A percentile compares a stretch with the other conserved stretches of the same genome.
These are phyloP conservation scores for Mizuhopecten yessoensis DNA, from an alignment of 1,140 invertebrate genomes.

Conservation along the genomic window DNA sequence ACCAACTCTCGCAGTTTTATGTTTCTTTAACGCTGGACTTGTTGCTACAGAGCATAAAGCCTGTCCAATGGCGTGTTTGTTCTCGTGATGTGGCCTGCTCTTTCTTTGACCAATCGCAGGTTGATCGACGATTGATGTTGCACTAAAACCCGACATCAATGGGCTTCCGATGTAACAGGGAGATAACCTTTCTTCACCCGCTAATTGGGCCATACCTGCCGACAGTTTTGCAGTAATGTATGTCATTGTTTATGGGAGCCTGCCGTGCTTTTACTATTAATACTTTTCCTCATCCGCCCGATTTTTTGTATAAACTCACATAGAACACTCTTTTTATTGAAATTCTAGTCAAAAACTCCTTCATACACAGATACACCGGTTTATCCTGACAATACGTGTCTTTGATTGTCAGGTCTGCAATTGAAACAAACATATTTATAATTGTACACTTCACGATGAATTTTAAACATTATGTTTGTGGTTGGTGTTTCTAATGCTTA, in stretches of 20 bases:
- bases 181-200: background rate
- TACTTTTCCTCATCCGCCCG: background rate
- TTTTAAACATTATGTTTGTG: too few relatives aligned
- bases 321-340: too few relatives aligned
- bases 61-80: background rate
- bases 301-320: background rate
- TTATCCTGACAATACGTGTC: too few relatives aligned
- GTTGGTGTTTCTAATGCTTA: too few relatives aligned
- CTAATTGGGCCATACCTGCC: background rate
- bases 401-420: too few relatives aligned
- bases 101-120: background rate
- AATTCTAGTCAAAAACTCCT: too few relatives aligned
- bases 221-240: constrained; percentile 22
- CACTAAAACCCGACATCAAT: background rate
- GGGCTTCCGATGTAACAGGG: background rate
- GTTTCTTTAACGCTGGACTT: background rate
- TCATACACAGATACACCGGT: too few relatives aligned
- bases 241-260: constrained; percentile 4
- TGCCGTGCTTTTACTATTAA: background rate
- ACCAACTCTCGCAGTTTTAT: background rate
- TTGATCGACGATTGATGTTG: constrained; percentile 2
- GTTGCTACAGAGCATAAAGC: background rate
- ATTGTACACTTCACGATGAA: too few relatives aligned
- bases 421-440: too few relatives aligned
- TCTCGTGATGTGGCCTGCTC: background rate